Conservation (phyloP, 2,888 invertebrate species). For the Calliscelio sp. region DNA sequence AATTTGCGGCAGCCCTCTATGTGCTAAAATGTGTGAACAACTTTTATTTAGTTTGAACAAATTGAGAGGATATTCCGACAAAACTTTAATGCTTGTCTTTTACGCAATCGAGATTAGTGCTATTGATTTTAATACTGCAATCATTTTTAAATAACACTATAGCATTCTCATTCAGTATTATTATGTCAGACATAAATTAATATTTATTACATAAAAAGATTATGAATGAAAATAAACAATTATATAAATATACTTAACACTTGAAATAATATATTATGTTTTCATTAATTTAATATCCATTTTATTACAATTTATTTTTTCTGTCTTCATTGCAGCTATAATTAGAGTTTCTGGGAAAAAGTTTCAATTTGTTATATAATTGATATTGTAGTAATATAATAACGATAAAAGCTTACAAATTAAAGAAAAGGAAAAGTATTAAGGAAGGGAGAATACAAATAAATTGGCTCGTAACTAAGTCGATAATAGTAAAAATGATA, state of each 20-base stretch:
- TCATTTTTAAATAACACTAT: not conserved
- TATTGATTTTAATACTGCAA: not conserved
- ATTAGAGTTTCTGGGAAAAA: constrained; percentile 9
- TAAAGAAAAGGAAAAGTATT: not conserved
- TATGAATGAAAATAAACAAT: not conserved
- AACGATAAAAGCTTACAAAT: not conserved
- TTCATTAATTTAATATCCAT: constrained; percentile 9
- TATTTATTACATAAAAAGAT: not conserved
- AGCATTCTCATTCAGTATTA: not conserved
- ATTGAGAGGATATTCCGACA: not conserved
- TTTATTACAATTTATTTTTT: too few species aligned
- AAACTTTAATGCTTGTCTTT: not conserved
- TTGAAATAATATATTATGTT: not conserved
- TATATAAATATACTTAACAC: constrained; percentile 2
- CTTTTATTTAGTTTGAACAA: not conserved
- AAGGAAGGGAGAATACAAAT: constrained; percentile 2
- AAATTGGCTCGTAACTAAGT: not conserved
- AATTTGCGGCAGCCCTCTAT: not conserved
- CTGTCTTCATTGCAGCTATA: too few species aligned
- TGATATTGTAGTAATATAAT: constrained; percentile 2
- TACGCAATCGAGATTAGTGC: not conserved
- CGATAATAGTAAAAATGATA: constrained; percentile 37
- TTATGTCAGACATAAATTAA: not conserved
- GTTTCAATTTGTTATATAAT: constrained; percentile 20
- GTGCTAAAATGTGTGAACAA: not conserved